These are phyloP conservation scores for Gambusia yucatana DNA, from an alignment of 2,797 vertebrate genomes.

Conservation along the genomic window DNA sequence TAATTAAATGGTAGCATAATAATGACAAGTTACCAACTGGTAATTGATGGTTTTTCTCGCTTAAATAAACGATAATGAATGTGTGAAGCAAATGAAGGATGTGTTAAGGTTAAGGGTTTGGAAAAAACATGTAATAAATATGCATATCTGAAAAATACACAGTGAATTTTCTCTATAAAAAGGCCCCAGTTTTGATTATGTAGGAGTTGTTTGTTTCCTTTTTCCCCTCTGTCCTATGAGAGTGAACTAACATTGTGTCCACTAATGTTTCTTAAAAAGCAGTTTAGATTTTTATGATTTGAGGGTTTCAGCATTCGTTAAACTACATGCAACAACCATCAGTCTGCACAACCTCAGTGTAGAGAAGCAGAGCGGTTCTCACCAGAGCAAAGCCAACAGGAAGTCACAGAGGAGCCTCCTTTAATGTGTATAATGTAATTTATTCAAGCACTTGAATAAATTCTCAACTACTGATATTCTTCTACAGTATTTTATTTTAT, in stretches of 20 bases:
- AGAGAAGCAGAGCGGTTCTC: not conserved
- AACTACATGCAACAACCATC: not conserved
- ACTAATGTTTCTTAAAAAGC: not conserved
- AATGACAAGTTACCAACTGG: slow-evolving; percentile 11
- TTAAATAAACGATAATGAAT: slow-evolving; percentile 1
- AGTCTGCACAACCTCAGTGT: not conserved
- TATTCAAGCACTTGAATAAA: not conserved
- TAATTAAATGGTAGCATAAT: not conserved
- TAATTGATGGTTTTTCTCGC: slow-evolving; percentile 2
- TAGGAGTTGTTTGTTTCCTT: not conserved
- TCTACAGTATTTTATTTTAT: not conserved
- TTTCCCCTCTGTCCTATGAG: not conserved
- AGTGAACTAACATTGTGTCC: not conserved
- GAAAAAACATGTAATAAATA: not conserved
- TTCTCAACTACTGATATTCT: not conserved
- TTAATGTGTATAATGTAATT: not conserved
- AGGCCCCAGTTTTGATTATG: not conserved
- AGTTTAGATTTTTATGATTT: not conserved
- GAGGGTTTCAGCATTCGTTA: not conserved
- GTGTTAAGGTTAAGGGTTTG: not conserved
- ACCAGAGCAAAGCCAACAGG: not conserved
- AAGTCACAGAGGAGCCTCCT: not conserved
- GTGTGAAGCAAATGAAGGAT: not conserved
- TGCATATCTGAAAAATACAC: not conserved
- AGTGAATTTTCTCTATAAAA: not conserved